phyloP scores from a whole-genome alignment of 2,888 invertebrate species.

The Alviniconcha strummeri region DNA sequence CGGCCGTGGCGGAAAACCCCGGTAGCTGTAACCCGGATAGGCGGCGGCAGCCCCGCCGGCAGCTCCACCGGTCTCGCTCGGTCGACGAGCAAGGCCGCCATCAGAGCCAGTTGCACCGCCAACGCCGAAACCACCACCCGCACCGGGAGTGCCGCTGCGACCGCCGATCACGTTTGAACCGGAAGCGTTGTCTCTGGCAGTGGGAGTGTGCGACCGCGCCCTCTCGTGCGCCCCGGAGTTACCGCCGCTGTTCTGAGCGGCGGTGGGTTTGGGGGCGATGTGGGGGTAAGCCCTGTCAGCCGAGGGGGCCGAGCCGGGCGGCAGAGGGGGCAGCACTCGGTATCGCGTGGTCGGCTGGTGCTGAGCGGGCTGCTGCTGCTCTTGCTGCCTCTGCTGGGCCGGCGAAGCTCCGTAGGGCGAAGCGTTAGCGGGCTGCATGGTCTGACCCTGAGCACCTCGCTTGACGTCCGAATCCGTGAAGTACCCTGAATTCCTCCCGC shows the following conservation, averaged over 20 bases:
- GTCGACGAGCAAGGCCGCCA: too few relatives aligned
- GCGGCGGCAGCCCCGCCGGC: too few relatives aligned
- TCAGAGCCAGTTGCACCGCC: too few relatives aligned
- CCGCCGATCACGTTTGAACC: not conserved
- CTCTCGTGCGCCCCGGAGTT: not conserved
- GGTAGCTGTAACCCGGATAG: too few relatives aligned
- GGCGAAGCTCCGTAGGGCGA: not conserved
- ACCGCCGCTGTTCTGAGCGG: not conserved
- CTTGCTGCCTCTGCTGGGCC: not conserved
- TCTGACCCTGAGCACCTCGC: not conserved
- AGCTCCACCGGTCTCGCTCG: too few relatives aligned
- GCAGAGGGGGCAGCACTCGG: conserved; percentile 46
- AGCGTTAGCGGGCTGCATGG: too few relatives aligned
- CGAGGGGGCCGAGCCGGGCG: not conserved
- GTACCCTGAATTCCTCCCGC: conserved; percentile 14
- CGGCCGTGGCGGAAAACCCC: too few relatives aligned
- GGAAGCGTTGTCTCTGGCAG: too few relatives aligned
- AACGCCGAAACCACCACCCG: not conserved
- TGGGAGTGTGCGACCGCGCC: too few relatives aligned
- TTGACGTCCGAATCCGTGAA: conserved; percentile 16
- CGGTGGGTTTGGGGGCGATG: not conserved
- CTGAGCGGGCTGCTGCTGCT: conserved; percentile 27
- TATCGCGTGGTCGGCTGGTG: conserved; percentile 38
- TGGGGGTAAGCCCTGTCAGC: not conserved
- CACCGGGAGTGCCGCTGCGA: not conserved